Evolutionary conservation across 1,140 invertebrate genomes (phyloP).

Genomic region (Anastrepha obliqua): DNA sequence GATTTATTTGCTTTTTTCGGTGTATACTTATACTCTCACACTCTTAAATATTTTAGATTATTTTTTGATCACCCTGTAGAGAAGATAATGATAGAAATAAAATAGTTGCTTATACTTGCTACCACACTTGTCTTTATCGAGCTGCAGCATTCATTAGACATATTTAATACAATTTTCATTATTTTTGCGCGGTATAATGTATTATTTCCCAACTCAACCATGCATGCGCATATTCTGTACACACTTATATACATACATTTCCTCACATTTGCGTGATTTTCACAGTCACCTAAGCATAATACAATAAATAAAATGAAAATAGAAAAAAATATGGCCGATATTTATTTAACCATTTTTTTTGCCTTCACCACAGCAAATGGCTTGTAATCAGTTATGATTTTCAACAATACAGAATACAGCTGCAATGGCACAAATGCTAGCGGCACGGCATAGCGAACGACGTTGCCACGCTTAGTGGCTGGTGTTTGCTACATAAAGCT

Average conservation of each 20-base stretch:
- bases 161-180: slow-evolving; percentile 43
- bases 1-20: too few relatives aligned
- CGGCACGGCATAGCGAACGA: too few relatives aligned
- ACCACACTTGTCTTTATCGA: neutral
- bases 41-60: too few relatives aligned
- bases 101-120: neutral
- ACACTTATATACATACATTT: neutral
- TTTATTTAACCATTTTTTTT: slow-evolving; percentile 23
- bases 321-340: neutral
- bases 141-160: neutral
- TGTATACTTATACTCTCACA: too few relatives aligned
- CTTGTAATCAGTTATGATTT: slow-evolving; percentile 43
- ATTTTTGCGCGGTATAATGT: neutral
- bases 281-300: slow-evolving; percentile 4
- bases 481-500: neutral
- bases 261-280: neutral
- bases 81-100: slow-evolving; percentile 5
- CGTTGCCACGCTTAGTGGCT: neutral
- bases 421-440: neutral
- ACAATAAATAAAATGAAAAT: slow-evolving; percentile 9
- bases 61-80: too few relatives aligned
- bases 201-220: slow-evolving; percentile 7
- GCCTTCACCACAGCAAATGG: neutral
- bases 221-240: neutral
- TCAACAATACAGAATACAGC: neutral